These are phyloP conservation scores for Drosophila lini DNA, from an alignment of 1,140 invertebrate species.

Conservation along the genomic window DNA sequence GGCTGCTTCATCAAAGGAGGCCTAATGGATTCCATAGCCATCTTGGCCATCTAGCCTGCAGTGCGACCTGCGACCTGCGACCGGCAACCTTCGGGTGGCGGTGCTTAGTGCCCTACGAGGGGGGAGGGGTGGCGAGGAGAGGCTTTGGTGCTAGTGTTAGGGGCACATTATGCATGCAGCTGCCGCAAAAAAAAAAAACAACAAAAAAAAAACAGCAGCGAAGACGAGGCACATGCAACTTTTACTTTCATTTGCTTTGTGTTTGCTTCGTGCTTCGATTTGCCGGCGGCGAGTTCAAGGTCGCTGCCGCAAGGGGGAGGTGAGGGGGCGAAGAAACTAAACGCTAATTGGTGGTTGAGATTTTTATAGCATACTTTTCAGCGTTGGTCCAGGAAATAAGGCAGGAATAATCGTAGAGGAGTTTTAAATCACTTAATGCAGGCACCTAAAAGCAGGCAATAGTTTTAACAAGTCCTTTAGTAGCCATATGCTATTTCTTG, in stretches of 20 bases:
- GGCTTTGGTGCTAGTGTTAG: not conserved
- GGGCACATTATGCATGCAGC: constrained; percentile 75
- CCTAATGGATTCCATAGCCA: constrained; percentile 45
- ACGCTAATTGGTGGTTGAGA: constrained; percentile 58
- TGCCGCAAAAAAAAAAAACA: constrained; percentile 53
- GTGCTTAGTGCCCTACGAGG: constrained; percentile 2
- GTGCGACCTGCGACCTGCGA: constrained; percentile 57
- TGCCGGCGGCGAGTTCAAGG: constrained; percentile 78
- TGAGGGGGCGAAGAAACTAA: constrained; percentile 6
- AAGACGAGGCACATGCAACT: constrained; percentile 63
- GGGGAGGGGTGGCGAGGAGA: too few relatives aligned
- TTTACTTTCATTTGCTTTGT: constrained; percentile 72
- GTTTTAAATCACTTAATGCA: not conserved
- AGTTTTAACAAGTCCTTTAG: not conserved
- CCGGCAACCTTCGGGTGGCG: constrained; percentile 6
- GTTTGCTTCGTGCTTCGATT: constrained; percentile 67
- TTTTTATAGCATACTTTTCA: constrained; percentile 55
- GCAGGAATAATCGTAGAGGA: not conserved
- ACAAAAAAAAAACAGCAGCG: constrained; percentile 12
- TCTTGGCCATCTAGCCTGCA: constrained; percentile 45
- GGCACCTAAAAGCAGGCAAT: not conserved
- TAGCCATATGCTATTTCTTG: too few relatives aligned
- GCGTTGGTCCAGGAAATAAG: constrained; percentile 12
- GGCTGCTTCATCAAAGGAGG: constrained; percentile 59
- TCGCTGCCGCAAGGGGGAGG: constrained; percentile 27